Evolutionary conservation across 2,888 invertebrate genomes (phyloP), one percentile per base, ranked within the genome.

Genomic region (Tinea semifulvella): DNA sequence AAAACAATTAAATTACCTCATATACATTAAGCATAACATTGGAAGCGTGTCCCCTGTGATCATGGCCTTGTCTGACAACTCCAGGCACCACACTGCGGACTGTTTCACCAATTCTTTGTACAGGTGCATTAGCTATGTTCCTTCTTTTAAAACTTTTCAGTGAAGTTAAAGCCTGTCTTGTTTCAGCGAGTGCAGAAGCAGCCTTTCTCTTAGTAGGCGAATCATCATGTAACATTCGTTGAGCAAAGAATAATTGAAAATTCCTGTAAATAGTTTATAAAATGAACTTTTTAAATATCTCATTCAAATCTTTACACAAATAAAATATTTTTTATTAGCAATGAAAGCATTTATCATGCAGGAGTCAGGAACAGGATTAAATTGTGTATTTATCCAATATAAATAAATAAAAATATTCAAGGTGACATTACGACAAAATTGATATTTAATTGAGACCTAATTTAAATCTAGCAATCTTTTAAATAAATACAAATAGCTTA

Each of bases 131-230:
- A 3, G 81, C 69, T 55, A 73, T 71, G 53, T 82, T 80, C 20
- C 79, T 65, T 20, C 88, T 82, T 48, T 87, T 88, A 51, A 88
- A 87, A 0, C 89, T 86, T 53, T 85, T 86, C 36, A 94, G 68
- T 2, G 89, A 89, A 44, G 90, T 91, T 46, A 95, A 75, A 6
- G 91, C 92, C 60, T 87, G 84, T 46, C 95, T 83, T 44, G 91
- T 89, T 56, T 90, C 90, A 16, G 85, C 81, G 40, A 91, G 65
- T 19, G 85, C 84, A 35, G 83, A 79, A 42, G 84, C 84, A 48
- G 84, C 85, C 50, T 81, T 81, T 42, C 83, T 73, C 59, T 81
- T 84, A 3, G 83, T 82, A 1, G 84, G 82, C 38, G 75, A 77
- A 51, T 85, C 85, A 54, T 89, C 88, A 58, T 84, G 87, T 43